These are phyloP conservation scores for Calyptomena viridis DNA, from an alignment of 2,113 vertebrate species.

Conservation along the genomic window DNA sequence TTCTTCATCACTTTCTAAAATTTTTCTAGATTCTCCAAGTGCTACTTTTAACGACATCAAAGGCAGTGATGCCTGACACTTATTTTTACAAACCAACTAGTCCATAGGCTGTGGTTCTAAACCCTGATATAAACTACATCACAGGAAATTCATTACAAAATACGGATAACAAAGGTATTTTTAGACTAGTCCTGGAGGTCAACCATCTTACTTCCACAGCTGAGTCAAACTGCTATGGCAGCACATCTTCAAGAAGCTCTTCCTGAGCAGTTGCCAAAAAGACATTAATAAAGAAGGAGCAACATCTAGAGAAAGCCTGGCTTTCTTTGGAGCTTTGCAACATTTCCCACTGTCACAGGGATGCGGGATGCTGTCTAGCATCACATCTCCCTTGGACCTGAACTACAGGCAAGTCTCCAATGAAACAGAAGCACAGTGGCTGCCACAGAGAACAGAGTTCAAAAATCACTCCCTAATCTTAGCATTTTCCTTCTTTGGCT, in stretches of 20 bases:
- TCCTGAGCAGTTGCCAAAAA: background rate
- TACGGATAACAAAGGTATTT: background rate
- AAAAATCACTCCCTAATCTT: background rate
- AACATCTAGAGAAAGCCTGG: background rate
- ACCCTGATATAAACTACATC: background rate
- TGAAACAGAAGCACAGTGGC: background rate
- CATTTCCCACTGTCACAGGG: background rate
- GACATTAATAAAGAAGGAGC: background rate
- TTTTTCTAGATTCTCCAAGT: background rate
- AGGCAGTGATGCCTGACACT: background rate
- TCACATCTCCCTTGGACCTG: background rate
- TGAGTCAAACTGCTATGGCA: background rate
- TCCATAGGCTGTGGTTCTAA: background rate
- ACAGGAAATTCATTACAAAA: background rate
- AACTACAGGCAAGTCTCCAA: background rate
- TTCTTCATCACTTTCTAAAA: background rate
- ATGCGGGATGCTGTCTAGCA: background rate
- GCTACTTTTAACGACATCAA: background rate
- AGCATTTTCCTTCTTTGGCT: background rate
- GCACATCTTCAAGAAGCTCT: slow-evolving; percentile 16
- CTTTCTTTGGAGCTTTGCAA: background rate
- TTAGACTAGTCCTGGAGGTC: background rate
- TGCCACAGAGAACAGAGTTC: background rate
- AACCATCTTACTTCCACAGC: background rate
- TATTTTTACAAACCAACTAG: background rate